Percentiles rank a stretch among this genome's conserved stretches.
phyloP scores from a whole-genome alignment of 2,113 vertebrate species.

The Pristiophorus japonicus region DNA sequence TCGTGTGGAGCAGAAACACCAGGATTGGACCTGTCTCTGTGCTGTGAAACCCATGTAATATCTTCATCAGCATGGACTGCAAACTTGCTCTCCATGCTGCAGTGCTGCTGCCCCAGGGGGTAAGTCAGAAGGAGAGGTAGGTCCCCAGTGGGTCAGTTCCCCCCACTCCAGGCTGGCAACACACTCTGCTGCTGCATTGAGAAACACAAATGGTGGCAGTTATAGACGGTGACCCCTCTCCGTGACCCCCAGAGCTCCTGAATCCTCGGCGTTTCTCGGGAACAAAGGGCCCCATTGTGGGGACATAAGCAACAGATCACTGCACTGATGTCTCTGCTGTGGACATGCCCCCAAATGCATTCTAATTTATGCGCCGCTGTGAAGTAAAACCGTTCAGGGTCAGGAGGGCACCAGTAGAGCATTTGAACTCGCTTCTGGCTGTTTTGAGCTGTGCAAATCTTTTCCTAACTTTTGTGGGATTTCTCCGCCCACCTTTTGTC shows the following conservation, averaged over 20 bases:
- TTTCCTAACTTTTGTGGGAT: constrained; percentile 9
- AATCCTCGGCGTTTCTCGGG: not conserved
- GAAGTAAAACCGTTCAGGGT: constrained; percentile 14
- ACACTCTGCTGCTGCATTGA: not conserved
- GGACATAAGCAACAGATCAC: constrained; percentile 33
- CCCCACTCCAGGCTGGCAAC: not conserved
- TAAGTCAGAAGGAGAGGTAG: not conserved
- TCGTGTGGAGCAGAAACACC: not conserved
- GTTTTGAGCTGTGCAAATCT: not conserved
- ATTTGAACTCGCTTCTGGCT: constrained; percentile 23
- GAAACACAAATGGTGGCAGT: constrained; percentile 1
- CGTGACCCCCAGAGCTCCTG: constrained; percentile 24
- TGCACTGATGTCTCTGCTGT: constrained; percentile 9
- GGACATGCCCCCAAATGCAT: constrained; percentile 9
- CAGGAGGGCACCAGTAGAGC: not conserved
- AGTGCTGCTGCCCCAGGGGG: not conserved
- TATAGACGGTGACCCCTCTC: constrained; percentile 30
- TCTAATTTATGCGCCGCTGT: constrained; percentile 30
- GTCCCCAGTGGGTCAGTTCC: not conserved
- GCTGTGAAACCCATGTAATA: too few species aligned
- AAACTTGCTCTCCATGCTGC: not conserved
- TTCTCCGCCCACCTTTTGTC: not conserved
- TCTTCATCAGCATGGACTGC: not conserved
- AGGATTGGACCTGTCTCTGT: not conserved
- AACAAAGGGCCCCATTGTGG: constrained; percentile 24